A percentile compares a stretch with the other conserved stretches of the same genome.
These are phyloP conservation scores for Notodonta dromedarius DNA, from an alignment of 2,888 invertebrate genomes.

Conservation along the genomic window DNA sequence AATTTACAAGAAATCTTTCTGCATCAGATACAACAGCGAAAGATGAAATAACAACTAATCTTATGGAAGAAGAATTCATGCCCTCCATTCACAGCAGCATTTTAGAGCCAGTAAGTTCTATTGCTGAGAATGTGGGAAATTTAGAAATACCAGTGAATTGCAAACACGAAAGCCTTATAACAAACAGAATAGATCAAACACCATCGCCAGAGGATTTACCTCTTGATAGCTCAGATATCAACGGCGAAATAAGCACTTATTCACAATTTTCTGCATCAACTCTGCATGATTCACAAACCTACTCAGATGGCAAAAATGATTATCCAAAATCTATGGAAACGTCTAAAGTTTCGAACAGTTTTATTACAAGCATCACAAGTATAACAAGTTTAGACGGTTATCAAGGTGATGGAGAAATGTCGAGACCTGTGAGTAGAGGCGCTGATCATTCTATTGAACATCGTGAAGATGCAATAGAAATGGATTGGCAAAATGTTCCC, in stretches of 20 bases:
- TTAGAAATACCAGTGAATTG: constrained; percentile 82
- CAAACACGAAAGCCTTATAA: constrained; percentile 69
- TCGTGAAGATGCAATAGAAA: constrained; percentile 79
- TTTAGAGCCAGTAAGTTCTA: constrained; percentile 83
- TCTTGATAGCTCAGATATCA: constrained; percentile 88
- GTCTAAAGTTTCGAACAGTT: constrained; percentile 89
- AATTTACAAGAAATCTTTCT: constrained; percentile 51
- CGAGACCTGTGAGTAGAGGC: constrained; percentile 92
- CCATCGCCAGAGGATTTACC: constrained; percentile 94
- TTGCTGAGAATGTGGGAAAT: constrained; percentile 80
- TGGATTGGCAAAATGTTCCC: constrained; percentile 85
- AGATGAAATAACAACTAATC: constrained; percentile 60
- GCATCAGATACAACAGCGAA: constrained; percentile 43
- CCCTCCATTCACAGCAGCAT: constrained; percentile 85
- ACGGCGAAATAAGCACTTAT: constrained; percentile 84
- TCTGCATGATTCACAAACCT: constrained; percentile 82
- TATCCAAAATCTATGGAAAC: constrained; percentile 85
- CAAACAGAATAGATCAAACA: constrained; percentile 88
- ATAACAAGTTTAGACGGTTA: constrained; percentile 97
- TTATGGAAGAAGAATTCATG: constrained; percentile 85
- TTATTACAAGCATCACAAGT: constrained; percentile 95
- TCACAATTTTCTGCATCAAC: constrained; percentile 79
- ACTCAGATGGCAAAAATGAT: constrained; percentile 84
- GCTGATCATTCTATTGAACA: constrained; percentile 89
- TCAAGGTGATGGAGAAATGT: constrained; percentile 96